phyloP scores from a whole-genome alignment of 2,113 vertebrate genomes.

The Nothocercus nigrocapillus region DNA sequence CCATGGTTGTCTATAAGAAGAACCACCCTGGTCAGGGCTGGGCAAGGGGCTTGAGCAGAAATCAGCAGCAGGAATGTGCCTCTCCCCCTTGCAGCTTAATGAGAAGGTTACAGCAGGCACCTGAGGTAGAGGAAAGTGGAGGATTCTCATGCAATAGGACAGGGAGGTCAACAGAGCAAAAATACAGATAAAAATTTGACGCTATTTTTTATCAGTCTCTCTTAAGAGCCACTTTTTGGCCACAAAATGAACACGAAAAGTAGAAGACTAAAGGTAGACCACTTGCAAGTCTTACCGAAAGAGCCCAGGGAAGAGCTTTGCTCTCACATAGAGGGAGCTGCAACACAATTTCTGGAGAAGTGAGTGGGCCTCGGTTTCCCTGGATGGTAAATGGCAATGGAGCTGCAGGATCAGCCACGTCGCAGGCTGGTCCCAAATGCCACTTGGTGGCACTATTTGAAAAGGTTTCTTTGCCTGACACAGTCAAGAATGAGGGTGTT shows the following conservation, averaged over 20 bases:
- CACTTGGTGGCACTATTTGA: constrained; percentile 27
- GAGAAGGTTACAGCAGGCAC: neutral
- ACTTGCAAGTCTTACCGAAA: neutral
- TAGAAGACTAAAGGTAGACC: neutral
- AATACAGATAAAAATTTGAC: no score
- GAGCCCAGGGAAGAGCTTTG: neutral
- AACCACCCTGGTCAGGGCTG: neutral
- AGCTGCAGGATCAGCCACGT: neutral
- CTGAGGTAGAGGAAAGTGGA: fast-evolving
- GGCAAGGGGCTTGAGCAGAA: neutral
- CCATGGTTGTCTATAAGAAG: neutral
- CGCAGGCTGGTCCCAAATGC: neutral
- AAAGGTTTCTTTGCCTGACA: neutral
- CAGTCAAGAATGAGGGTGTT: neutral
- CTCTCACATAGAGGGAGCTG: neutral
- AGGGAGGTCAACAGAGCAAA: neutral
- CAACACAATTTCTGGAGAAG: neutral
- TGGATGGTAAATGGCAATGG: no score
- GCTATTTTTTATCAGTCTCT: neutral
- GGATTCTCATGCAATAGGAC: fast-evolving
- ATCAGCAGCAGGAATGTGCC: neutral
- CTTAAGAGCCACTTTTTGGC: neutral
- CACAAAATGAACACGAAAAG: neutral
- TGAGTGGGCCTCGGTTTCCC: neutral
- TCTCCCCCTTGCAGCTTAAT: neutral